These are phyloP conservation scores for Drosophila sp. DNA, from an alignment of 1,140 invertebrate genomes.

Conservation along the genomic window DNA sequence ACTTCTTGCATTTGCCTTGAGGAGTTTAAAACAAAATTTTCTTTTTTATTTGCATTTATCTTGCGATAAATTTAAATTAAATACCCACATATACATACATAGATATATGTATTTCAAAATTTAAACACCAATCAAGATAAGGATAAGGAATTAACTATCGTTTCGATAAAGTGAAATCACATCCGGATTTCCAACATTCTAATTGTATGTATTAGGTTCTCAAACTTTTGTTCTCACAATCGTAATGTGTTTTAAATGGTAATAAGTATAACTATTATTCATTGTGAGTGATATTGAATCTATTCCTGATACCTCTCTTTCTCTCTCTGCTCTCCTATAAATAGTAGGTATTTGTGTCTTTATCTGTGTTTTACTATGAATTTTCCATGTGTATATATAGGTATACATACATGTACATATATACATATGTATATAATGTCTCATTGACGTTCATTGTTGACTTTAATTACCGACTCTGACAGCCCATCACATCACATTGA, in stretches of 20 bases:
- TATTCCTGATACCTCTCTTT: background rate
- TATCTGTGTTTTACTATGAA: background rate
- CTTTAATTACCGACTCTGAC: slow-evolving; percentile 50
- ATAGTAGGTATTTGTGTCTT: background rate
- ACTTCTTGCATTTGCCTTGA: slow-evolving; percentile 3
- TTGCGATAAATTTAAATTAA: background rate
- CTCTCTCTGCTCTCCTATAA: background rate
- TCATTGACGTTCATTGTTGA: slow-evolving; percentile 45
- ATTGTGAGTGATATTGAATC: background rate
- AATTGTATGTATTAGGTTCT: too few species aligned
- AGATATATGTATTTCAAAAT: background rate
- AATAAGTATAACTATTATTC: background rate
- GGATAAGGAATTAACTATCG: too few species aligned
- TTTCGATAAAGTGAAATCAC: too few species aligned
- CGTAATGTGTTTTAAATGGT: too few species aligned
- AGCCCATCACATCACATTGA: background rate
- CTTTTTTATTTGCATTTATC: slow-evolving; percentile 1
- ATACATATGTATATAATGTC: background rate
- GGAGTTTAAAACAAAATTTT: background rate
- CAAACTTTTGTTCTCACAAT: too few species aligned
- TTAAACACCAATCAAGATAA: too few species aligned
- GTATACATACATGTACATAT: background rate
- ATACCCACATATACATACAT: background rate
- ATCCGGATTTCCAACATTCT: too few species aligned
- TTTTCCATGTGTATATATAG: background rate